These are phyloP conservation scores for Conomelus anceps DNA, from an alignment of 2,888 invertebrate genomes.

Conservation along the genomic window DNA sequence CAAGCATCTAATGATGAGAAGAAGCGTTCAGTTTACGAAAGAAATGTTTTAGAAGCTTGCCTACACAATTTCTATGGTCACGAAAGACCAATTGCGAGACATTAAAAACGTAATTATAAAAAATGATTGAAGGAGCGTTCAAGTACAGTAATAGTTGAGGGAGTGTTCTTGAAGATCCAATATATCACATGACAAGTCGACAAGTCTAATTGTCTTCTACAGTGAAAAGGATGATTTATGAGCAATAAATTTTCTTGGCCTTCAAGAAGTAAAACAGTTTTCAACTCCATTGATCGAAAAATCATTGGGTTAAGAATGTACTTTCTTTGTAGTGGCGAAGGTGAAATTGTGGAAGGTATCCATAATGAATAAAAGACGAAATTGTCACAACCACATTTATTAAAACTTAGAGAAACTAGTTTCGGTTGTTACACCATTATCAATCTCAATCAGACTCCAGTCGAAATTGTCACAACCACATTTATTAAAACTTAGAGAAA, in stretches of 20 bases:
- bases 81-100: neutral
- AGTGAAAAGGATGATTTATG: neutral
- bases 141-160: neutral
- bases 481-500: too few species aligned
- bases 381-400: too few species aligned
- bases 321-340: too few species aligned
- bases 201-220: neutral
- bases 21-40: neutral
- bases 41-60: neutral
- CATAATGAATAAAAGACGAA: too few species aligned
- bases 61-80: neutral
- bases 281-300: neutral
- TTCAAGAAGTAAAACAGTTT: neutral
- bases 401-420: too few species aligned
- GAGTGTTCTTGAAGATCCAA: neutral
- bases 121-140: neutral
- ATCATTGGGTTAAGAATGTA: neutral
- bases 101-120: neutral
- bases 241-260: neutral
- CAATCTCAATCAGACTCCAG: too few species aligned
- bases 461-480: too few species aligned
- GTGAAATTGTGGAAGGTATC: too few species aligned
- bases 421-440: too few species aligned
- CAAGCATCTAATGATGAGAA: neutral
- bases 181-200: neutral